These are phyloP conservation scores for Lepas anatifera DNA, from an alignment of 2,888 invertebrate genomes.

Conservation along the genomic window DNA sequence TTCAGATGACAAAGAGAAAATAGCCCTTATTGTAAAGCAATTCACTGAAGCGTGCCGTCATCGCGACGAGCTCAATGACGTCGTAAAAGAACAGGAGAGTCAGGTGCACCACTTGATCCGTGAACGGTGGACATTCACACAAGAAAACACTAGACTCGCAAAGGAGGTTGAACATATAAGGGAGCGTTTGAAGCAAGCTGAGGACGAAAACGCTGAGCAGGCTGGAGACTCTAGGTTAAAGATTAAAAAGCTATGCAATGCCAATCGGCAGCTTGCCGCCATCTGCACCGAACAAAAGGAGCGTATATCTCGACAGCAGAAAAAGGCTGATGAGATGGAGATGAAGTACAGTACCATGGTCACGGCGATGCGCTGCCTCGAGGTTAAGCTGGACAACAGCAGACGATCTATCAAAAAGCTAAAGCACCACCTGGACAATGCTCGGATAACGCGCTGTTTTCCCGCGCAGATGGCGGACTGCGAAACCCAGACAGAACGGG, in stretches of 20 bases:
- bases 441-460: conserved; percentile 66
- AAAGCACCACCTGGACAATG: conserved; percentile 72
- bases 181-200: conserved; percentile 84
- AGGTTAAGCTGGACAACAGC: conserved; percentile 77
- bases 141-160: conserved; percentile 79
- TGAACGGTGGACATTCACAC: neutral
- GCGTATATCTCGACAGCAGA: conserved; percentile 38
- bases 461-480: conserved; percentile 30
- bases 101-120: conserved; percentile 1
- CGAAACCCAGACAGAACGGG: neutral
- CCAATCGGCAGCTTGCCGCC: conserved; percentile 60
- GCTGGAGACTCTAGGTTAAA: conserved; percentile 41
- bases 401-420: conserved; percentile 47
- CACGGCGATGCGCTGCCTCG: conserved; percentile 86
- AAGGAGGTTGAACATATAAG: conserved; percentile 91
- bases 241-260: conserved; percentile 37
- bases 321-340: conserved; percentile 67
- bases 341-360: conserved; percentile 75
- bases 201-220: conserved; percentile 74
- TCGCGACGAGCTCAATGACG: conserved; percentile 78
- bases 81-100: conserved; percentile 1
- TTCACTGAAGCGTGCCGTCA: conserved; percentile 77
- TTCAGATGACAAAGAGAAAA: conserved; percentile 79
- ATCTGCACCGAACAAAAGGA: conserved; percentile 26
- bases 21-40: conserved; percentile 62